Percentiles rank a stretch among this genome's conserved stretches.
These are phyloP conservation scores for Drosophila pachea DNA, from an alignment of 1,140 invertebrate species.

Conservation along the genomic window DNA sequence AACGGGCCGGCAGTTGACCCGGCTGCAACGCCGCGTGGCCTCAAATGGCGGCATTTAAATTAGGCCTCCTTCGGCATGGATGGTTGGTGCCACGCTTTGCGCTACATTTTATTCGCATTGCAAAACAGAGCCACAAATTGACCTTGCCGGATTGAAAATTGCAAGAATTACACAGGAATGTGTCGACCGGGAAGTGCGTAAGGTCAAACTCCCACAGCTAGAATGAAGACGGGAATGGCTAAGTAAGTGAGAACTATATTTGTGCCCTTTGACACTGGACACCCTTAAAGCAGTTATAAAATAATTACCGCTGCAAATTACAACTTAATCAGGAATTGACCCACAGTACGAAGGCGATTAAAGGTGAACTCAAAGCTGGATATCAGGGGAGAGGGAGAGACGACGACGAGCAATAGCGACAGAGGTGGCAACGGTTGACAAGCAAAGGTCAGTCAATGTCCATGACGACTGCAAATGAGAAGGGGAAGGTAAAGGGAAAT, in stretches of 20 bases:
- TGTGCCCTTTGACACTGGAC: conserved; percentile 39
- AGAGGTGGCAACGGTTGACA: conserved; percentile 42
- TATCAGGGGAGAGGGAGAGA: background rate
- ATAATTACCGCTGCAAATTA: conserved; percentile 66
- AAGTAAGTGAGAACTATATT: background rate
- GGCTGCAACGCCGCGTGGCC: background rate
- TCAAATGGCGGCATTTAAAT: conserved; percentile 16
- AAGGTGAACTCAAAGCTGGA: conserved; percentile 29
- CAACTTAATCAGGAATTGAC: conserved; percentile 74
- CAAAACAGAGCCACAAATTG: conserved; percentile 29
- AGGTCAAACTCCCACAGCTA: too few relatives aligned
- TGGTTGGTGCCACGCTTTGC: conserved; percentile 36
- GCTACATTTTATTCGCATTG: conserved; percentile 34
- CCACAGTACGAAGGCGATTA: conserved; percentile 59
- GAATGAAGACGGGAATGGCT: too few relatives aligned
- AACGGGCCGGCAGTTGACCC: conserved; percentile 8
- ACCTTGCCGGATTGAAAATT: conserved; percentile 42
- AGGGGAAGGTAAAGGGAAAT: background rate
- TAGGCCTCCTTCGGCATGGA: conserved; percentile 24
- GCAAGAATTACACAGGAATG: conserved; percentile 9
- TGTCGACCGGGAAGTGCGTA: background rate
- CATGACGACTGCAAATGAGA: conserved; percentile 53
- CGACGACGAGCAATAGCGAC: background rate
- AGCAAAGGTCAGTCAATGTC: conserved; percentile 72
- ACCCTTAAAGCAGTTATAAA: conserved; percentile 39